Conservation (phyloP, 2,113 vertebrate genomes). For the Leucopsar rothschildi region DNA sequence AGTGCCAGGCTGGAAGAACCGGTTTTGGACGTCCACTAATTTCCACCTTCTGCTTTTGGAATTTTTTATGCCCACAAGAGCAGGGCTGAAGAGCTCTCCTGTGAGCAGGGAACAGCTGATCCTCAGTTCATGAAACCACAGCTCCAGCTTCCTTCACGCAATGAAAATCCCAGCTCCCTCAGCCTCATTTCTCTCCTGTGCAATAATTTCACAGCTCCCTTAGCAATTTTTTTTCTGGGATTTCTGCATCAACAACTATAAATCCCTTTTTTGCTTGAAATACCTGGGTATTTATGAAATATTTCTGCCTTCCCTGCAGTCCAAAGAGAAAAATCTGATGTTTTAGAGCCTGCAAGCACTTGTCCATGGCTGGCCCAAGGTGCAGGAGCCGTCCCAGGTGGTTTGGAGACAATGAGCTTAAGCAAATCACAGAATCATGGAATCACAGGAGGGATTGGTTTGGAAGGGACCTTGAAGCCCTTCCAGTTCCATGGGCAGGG, state of each 20-base stretch:
- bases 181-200: background rate
- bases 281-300: background rate
- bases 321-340: background rate
- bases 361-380: background rate
- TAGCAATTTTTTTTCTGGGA: background rate
- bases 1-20: background rate
- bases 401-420: background rate
- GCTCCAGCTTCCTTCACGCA: background rate
- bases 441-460: background rate
- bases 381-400: background rate
- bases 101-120: background rate
- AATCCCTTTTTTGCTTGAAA: background rate
- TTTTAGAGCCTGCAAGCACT: fast-evolving
- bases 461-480: background rate
- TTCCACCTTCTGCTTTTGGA: background rate
- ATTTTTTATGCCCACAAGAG: background rate
- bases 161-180: background rate
- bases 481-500: background rate
- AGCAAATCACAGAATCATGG: background rate
- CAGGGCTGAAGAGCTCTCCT: background rate
- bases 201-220: background rate
- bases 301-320: background rate
- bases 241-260: background rate
- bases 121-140: background rate
- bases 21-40: background rate